Conservation (phyloP, 2,113 vertebrate genomes). For the Saimiri boliviensis region DNA sequence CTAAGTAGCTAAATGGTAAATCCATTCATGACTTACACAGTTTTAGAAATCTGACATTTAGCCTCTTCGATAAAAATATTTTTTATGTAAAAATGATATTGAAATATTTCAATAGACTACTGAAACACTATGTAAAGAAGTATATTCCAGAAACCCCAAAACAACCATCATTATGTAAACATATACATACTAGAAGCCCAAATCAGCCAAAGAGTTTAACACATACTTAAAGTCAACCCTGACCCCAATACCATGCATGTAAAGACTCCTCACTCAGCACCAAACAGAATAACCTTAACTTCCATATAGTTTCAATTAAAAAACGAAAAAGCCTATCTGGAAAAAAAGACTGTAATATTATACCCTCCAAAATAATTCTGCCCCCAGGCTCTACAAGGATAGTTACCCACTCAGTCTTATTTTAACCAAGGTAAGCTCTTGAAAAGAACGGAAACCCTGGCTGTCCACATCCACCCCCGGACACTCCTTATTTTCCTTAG, state of each 20-base stretch:
- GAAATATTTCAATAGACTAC: neutral
- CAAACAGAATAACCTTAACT: neutral
- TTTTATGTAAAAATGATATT: neutral
- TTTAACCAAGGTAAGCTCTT: conserved; percentile 6
- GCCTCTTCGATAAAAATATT: conserved; percentile 6
- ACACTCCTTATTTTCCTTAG: neutral
- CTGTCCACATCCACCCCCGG: neutral
- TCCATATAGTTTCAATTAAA: neutral
- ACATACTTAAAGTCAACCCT: neutral
- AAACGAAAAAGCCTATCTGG: neutral
- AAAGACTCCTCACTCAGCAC: neutral
- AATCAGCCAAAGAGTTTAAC: neutral
- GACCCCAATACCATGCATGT: neutral
- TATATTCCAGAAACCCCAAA: neutral
- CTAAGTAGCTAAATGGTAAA: neutral
- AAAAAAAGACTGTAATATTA: neutral
- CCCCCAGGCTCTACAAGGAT: neutral
- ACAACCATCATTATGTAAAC: neutral
- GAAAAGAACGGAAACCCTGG: neutral
- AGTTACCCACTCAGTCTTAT: neutral
- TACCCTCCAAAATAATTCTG: neutral
- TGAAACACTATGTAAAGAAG: neutral
- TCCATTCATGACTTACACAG: neutral
- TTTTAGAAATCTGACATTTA: neutral
- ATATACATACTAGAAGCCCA: neutral